These are phyloP conservation scores for Whitmania pigra DNA, from an alignment of 1,140 invertebrate species.

Conservation along the genomic window DNA sequence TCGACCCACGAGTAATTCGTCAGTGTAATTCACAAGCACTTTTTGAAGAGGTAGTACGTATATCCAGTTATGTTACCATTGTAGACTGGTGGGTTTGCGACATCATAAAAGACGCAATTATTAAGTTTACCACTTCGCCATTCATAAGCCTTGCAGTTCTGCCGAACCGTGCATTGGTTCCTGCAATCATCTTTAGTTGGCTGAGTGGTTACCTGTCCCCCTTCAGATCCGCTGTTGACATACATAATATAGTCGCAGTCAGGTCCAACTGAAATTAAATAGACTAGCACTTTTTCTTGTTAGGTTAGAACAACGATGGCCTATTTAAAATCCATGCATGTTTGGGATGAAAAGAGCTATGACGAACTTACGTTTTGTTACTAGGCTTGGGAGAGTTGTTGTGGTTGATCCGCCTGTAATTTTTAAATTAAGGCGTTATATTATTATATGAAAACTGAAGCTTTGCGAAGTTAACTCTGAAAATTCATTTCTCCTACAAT, in stretches of 20 bases:
- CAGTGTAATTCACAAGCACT: too few relatives aligned
- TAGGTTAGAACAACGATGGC: too few relatives aligned
- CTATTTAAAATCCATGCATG: background rate
- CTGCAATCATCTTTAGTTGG: background rate
- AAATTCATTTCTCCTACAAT: too few relatives aligned
- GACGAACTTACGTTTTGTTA: background rate
- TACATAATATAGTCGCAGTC: background rate
- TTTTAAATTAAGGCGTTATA: background rate
- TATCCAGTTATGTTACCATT: background rate
- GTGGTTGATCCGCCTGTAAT: too few relatives aligned
- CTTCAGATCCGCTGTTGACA: background rate
- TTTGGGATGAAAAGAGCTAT: background rate
- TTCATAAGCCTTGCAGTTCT: conserved; percentile 1
- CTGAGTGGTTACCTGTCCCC: background rate
- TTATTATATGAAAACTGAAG: background rate
- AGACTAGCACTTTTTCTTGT: background rate
- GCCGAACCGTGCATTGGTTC: conserved; percentile 3
- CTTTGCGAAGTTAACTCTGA: background rate
- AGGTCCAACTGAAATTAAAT: background rate
- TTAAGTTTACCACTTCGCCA: background rate
- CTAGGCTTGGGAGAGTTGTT: background rate
- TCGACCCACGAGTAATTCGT: too few relatives aligned
- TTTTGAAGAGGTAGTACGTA: background rate
- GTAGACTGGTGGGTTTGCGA: background rate
- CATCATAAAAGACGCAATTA: background rate